Base-by-base conservation (phyloP, 2,888 invertebrate genomes). In the Tipula lateralis region DNA sequence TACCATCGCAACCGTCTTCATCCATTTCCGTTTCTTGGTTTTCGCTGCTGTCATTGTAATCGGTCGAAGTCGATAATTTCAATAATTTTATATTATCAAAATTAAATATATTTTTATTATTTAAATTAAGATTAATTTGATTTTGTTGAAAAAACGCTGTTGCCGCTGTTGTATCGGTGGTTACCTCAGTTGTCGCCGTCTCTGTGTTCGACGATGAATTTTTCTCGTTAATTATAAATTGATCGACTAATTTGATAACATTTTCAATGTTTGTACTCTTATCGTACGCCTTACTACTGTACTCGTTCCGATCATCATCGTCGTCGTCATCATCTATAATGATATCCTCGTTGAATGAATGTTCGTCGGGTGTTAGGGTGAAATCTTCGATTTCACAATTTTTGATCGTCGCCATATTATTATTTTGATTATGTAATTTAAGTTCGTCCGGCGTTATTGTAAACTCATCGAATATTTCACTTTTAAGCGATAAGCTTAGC, bases 361-460 rank as follows among this genome's bases (percentile, higher is more conserved):
- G 86, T 39, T 86, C 86, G 24, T 87, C 87, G 3, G 87, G 87
- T 39, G 87, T 87, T 24, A 87, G 80, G 36, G 87, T 87, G 85
- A 87, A 87, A 86, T 87, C 87, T 85, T 87, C 87, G 84, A 86
- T 85, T 81, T 86, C 87, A 85, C 86, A 86, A 85, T 86, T 86
- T 36, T 86, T 85, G 5, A 82, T 39, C 29, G 85, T 85, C 34
- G 84, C 29, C 7, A 24, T 29, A 19, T 83, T 36, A 13, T 83
- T 34, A 13, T 82, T 82, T 2, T 82, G 6, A 7, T 16, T 7
- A 0, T 19, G 7, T 1, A n/a, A 84, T 32, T 85, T 85, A 6
- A 85, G 13, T 29, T 87, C 86, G 44, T 86, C 86, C 0, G 86
- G 86, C 44, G 87, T 86, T 34, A 87, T 83, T 19, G 86, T 86